phyloP scores from a whole-genome alignment of 2,113 vertebrate genomes.

The Rattus rattus region DNA sequence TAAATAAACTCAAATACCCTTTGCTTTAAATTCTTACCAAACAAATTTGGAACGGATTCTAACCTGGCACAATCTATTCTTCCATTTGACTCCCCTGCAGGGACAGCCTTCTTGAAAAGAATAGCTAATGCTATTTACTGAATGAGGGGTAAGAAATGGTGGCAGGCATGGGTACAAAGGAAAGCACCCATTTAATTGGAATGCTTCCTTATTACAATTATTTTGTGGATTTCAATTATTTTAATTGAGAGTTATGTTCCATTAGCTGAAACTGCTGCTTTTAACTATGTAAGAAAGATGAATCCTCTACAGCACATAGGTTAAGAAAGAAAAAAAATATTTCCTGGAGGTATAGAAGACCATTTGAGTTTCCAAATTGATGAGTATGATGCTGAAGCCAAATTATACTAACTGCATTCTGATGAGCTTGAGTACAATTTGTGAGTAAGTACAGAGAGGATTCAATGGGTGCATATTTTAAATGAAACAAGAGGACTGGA shows the following conservation, averaged over 20 bases:
- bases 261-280: conserved; percentile 36
- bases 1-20: conserved; percentile 76
- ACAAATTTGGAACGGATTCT: conserved; percentile 58
- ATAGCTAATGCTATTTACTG: not conserved
- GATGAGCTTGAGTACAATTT: conserved; percentile 10
- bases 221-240: conserved; percentile 47
- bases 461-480: conserved; percentile 37
- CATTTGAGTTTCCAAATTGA: conserved; percentile 29
- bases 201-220: conserved; percentile 40
- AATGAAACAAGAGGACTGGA: not conserved
- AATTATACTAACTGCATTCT: conserved; percentile 51
- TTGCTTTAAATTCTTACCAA: conserved; percentile 67
- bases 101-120: conserved; percentile 1
- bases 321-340: not conserved
- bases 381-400: conserved; percentile 4
- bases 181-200: conserved; percentile 11
- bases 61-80: conserved; percentile 40
- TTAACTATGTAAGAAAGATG: not conserved
- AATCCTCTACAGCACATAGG: not conserved
- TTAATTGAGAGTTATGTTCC: conserved; percentile 49
- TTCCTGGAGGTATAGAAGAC: conserved; percentile 14
- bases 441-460: conserved; percentile 24
- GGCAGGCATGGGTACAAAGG: not conserved
- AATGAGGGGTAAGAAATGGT: conserved; percentile 20
- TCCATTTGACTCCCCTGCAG: conserved; percentile 36